Percentiles rank a stretch among this genome's conserved stretches.
phyloP scores from a whole-genome alignment of 23 tunicate genomes.

The Clavelina lepadiformis region DNA sequence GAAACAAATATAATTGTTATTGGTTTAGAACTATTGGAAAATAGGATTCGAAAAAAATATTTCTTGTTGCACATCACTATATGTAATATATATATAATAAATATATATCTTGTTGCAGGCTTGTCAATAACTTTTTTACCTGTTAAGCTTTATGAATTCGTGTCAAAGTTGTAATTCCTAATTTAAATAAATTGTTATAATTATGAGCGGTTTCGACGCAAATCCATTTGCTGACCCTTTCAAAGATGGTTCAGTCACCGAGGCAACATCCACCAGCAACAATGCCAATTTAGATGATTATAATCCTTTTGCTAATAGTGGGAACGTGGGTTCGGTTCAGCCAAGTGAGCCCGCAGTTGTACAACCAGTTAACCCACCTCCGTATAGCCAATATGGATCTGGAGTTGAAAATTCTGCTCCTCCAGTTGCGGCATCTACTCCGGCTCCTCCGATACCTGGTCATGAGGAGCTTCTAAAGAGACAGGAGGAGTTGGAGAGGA shows the following conservation, averaged over 20 bases:
- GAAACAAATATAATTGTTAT: no score
- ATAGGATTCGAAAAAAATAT: no score
- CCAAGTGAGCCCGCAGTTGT: no score
- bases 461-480: conserved; percentile 85
- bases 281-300: conserved; percentile 67
- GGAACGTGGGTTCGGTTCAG: no score
- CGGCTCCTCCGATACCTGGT: conserved; percentile 57
- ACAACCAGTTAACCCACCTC: conserved; percentile 68
- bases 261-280: conserved; percentile 60
- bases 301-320: conserved; percentile 86
- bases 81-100: no score
- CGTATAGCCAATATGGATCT: conserved; percentile 41
- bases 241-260: conserved; percentile 70
- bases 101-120: no score
- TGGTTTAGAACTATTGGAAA: no score
- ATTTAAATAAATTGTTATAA: no score
- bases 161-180: no score
- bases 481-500: conserved; percentile 92
- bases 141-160: no score
- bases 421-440: conserved; percentile 32
- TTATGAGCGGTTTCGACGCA: conserved; percentile 71
- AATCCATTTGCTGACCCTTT: conserved; percentile 99
- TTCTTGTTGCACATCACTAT: no score
- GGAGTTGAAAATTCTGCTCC: conserved; percentile 34
- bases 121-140: no score